Evolutionary conservation across 2,797 vertebrate genomes (phyloP).

Genomic region (Esox lucius): DNA sequence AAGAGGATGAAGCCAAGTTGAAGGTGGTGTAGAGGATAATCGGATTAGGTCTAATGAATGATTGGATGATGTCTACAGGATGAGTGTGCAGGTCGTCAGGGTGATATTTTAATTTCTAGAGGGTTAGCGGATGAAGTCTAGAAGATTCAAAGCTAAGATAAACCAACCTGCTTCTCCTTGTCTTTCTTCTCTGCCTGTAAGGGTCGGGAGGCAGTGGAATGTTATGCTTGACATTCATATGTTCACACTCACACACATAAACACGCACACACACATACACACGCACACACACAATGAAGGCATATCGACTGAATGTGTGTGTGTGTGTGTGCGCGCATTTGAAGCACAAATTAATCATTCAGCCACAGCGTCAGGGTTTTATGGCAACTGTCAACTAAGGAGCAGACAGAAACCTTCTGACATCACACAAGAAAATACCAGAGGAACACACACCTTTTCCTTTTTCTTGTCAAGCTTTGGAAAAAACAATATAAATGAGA

Average conservation of each 20-base stretch:
- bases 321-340: too few species aligned
- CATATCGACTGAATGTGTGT: not conserved
- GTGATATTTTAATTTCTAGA: not conserved
- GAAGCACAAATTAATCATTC: too few species aligned
- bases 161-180: slow-evolving; percentile 76
- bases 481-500: not conserved
- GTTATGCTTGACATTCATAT: not conserved
- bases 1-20: not conserved
- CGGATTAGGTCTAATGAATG: too few species aligned
- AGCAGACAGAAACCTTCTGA: too few species aligned
- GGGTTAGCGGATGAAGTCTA: not conserved
- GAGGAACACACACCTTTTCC: slow-evolving; percentile 5
- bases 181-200: slow-evolving; percentile 74
- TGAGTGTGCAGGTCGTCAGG: not conserved
- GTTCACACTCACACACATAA: not conserved
- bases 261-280: slow-evolving; percentile 8
- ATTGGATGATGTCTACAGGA: not conserved
- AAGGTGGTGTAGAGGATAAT: too few species aligned
- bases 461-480: not conserved
- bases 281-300: not conserved
- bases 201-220: slow-evolving; percentile 35
- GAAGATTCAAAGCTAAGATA: not conserved
- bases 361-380: too few species aligned
- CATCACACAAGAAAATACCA: not conserved
- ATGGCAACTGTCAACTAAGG: too few species aligned